Base-by-base conservation (phyloP, 2,797 vertebrate species). In the Micropoecilia bifurca region DNA sequence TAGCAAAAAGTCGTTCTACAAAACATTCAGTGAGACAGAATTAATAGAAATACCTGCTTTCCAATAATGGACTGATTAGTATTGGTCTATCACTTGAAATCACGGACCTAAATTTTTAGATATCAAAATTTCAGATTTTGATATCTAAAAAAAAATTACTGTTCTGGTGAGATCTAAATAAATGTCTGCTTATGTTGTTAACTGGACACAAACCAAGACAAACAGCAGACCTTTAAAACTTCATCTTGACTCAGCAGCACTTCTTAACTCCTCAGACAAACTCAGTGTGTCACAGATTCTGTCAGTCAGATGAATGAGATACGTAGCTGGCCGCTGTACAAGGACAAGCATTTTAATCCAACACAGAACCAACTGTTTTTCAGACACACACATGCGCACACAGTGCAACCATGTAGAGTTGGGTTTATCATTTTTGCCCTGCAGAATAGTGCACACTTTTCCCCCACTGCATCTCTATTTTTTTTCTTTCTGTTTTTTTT, bases 321-420 rank as follows among this genome's bases (percentile, higher is more conserved):
- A n/a, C 73, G 18, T 10, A 79, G 74, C 75, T 69, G 84, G 80
- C 90, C 83, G 87, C 84, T 89, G 91, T 88, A 90, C 91, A 88
- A 94, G 88, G 93, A 93, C 91, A 90, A 85, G 80, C 83, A 68
- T 85, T 93, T 93, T 87, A 93, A 93, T 94, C 94, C 80, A 94
- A 88, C 43, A 59, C 59, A 48, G 63, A 81, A 75, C 80, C 71
- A 78, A 85, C 78, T 76, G 12, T 88, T 77, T 88, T 88, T 79
- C 66, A 82, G 68, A 53, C 68, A 78, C 74, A 80, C 47, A 76
- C 79, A 71, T 73, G 45, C 77, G 71, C 47, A 46, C 61, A 66
- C 20, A 75, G 59, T 82, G 46, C 77, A 84, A 63, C 75, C 86
- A 80, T 83, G 79, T 88, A 88, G 90, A 88, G 84, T 83, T 39